phyloP scores from a whole-genome alignment of 2,113 vertebrate genomes.

The Gymnorhina tibicen region DNA sequence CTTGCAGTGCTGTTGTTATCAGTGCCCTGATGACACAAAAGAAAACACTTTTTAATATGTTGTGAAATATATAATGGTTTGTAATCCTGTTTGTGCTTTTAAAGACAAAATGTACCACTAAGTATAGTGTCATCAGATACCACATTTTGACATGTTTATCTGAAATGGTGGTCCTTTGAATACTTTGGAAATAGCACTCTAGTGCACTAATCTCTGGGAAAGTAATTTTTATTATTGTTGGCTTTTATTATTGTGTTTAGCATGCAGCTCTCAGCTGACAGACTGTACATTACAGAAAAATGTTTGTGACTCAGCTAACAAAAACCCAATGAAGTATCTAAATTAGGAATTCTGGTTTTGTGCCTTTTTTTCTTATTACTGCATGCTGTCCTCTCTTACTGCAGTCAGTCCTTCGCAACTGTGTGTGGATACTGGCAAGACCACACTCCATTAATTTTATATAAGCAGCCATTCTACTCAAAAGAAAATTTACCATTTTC shows the following conservation, averaged over 20 bases:
- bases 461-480: neutral
- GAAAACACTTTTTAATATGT: neutral
- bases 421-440: neutral
- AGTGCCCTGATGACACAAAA: neutral
- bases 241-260: neutral
- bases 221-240: conserved; percentile 32
- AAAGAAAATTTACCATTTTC: conserved; percentile 30
- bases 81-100: neutral
- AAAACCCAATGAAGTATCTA: neutral
- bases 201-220: conserved; percentile 15
- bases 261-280: neutral
- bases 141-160: neutral
- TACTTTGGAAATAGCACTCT: neutral
- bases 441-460: neutral
- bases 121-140: neutral
- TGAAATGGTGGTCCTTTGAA: neutral
- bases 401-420: neutral
- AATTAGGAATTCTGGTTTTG: neutral
- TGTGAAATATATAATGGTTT: neutral
- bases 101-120: neutral
- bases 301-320: conserved; percentile 39
- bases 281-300: neutral
- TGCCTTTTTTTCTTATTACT: neutral
- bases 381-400: neutral
- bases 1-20: neutral